Percentiles rank a stretch among this genome's conserved stretches.
Conservation (phyloP, 2,797 vertebrate genomes). For the Crocodylus rhombifer region DNA sequence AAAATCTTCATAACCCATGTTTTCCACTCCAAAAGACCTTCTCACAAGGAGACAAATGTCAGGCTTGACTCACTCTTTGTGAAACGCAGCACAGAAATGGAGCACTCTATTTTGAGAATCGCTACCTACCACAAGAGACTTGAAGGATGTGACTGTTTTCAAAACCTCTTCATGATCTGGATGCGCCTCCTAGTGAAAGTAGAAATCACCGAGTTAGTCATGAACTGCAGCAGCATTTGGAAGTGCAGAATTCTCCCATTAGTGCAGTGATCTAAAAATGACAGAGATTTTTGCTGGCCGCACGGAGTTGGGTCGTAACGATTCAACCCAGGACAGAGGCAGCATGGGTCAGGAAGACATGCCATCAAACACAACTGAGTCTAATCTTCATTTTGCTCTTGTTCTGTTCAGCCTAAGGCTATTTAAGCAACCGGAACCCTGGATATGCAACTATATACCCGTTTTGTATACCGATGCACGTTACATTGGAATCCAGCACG, state of each 20-base stretch:
- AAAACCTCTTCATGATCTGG: slow-evolving; percentile 93
- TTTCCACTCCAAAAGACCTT: slow-evolving; percentile 75
- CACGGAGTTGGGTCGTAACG: background rate
- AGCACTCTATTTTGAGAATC: slow-evolving; percentile 64
- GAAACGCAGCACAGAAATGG: slow-evolving; percentile 59
- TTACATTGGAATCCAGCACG: no score
- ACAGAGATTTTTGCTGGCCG: background rate
- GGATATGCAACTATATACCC: no score
- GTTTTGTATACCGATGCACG: no score
- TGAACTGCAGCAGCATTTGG: background rate
- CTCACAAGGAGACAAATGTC: slow-evolving; percentile 64
- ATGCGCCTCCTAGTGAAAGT: slow-evolving; percentile 90
- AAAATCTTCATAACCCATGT: slow-evolving; percentile 42
- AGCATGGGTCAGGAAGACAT: background rate
- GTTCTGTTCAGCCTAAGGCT: rapidly evolving
- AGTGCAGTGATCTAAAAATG: background rate
- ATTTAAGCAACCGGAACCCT: background rate
- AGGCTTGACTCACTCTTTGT: slow-evolving; percentile 61
- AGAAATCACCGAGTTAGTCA: slow-evolving; percentile 38
- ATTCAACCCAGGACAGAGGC: background rate
- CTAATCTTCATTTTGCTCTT: background rate
- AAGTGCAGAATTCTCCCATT: background rate
- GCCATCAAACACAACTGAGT: background rate
- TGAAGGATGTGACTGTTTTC: slow-evolving; percentile 90
- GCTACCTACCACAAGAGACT: slow-evolving; percentile 91